phyloP scores from a whole-genome alignment of 2,113 vertebrate species.

The Phalacrocorax aristotelis region DNA sequence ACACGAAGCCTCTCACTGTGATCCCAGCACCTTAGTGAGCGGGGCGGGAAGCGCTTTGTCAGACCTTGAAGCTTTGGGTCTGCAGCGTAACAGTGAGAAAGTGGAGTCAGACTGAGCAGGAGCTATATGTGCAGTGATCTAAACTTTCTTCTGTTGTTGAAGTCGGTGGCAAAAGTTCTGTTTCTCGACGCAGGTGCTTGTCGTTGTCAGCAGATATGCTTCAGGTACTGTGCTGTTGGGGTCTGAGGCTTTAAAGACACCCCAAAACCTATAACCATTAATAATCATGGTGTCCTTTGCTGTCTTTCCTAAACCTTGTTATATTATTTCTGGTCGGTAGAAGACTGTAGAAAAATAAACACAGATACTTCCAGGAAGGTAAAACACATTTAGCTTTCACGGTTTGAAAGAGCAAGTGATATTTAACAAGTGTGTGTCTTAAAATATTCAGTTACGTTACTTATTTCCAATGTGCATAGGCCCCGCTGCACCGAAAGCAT shows the following conservation, averaged over 20 bases:
- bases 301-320: neutral
- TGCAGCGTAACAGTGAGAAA: neutral
- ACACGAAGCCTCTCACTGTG: neutral
- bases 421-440: neutral
- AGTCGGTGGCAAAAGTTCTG: neutral
- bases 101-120: fast-evolving
- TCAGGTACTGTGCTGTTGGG: neutral
- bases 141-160: neutral
- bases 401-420: neutral
- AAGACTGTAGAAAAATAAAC: neutral
- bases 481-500: neutral
- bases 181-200: neutral
- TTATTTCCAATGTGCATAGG: neutral
- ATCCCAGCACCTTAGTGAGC: neutral
- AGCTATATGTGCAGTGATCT: fast-evolving
- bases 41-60: fast-evolving
- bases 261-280: fast-evolving
- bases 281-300: fast-evolving
- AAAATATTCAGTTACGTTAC: neutral
- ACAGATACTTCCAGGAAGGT: neutral
- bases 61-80: neutral
- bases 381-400: neutral
- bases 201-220: neutral
- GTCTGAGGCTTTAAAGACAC: neutral
- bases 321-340: neutral